phyloP scores from a whole-genome alignment of 2,888 invertebrate species.

The Lasioglossum leucozonium region DNA sequence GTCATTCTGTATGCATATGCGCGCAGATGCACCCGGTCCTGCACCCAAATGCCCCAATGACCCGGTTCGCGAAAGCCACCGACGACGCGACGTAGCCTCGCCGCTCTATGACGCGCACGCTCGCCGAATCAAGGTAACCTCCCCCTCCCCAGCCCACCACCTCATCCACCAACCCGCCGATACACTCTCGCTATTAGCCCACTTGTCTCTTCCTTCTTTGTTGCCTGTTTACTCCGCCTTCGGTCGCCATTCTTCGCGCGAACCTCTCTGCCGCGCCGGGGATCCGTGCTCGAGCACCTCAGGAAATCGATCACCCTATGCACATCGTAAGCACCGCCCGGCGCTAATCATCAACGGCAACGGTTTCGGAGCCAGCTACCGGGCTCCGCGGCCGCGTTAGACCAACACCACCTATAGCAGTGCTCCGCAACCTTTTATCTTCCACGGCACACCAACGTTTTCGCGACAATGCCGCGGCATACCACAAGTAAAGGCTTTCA shows the following conservation, averaged over 20 bases:
- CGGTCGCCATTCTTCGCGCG: not conserved
- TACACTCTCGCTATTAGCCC: slow-evolving; percentile 39
- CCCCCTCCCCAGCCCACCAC: not conserved
- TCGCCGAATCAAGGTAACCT: slow-evolving; percentile 71
- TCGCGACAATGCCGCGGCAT: too few relatives aligned
- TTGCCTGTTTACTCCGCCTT: slow-evolving; percentile 27
- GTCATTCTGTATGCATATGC: slow-evolving; percentile 68
- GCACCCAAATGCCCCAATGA: slow-evolving; percentile 80
- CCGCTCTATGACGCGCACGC: slow-evolving; percentile 60
- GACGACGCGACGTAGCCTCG: slow-evolving; percentile 60
- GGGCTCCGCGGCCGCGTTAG: not conserved
- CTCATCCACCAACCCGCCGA: not conserved
- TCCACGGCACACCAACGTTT: too few relatives aligned
- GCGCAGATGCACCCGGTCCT: slow-evolving; percentile 68
- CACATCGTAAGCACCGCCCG: not conserved
- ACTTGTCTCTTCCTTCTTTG: slow-evolving; percentile 43
- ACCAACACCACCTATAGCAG: too few relatives aligned
- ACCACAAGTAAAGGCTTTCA: too few relatives aligned
- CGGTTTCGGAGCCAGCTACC: not conserved
- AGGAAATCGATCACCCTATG: not conserved
- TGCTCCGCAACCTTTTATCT: too few relatives aligned
- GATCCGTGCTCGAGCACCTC: not conserved
- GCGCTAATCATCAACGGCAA: not conserved
- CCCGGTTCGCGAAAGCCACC: slow-evolving; percentile 75
- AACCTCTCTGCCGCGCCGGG: not conserved